Evolutionary conservation across 2,888 invertebrate species (phyloP).

Genomic region (Pyralis farinalis): DNA sequence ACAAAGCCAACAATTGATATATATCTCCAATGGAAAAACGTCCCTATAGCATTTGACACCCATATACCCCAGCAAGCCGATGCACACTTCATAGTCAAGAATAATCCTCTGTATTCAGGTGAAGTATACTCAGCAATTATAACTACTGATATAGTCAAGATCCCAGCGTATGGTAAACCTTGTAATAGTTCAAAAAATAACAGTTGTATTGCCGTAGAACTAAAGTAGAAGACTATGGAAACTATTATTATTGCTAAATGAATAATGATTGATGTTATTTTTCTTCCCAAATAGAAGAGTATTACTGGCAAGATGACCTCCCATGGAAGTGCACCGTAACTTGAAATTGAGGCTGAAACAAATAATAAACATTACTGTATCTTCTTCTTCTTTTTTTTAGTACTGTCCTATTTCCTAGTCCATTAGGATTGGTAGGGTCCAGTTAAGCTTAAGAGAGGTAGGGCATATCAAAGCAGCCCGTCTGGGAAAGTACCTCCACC

Average conservation of each 20-base stretch:
- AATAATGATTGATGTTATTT: constrained; percentile 14
- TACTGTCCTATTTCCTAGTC: no score
- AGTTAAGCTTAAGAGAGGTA: no score
- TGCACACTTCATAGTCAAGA: constrained; percentile 13
- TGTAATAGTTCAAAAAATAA: constrained; percentile 17
- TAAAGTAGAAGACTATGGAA: constrained; percentile 20
- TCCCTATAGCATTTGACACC: constrained; percentile 21
- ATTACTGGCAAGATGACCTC: constrained; percentile 16
- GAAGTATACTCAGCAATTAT: constrained; percentile 15
- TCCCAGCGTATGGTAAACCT: constrained; percentile 13
- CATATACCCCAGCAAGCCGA: constrained; percentile 12
- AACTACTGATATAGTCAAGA: constrained; percentile 13
- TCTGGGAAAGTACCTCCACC: no score
- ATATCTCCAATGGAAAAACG: constrained; percentile 21
- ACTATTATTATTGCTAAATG: constrained; percentile 11
- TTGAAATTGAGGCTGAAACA: constrained; percentile 20
- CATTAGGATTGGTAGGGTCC: no score
- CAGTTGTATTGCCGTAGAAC: constrained; percentile 13
- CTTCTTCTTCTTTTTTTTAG: no score
- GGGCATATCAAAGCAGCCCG: no score
- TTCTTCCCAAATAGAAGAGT: constrained; percentile 14
- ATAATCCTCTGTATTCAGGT: constrained; percentile 12
- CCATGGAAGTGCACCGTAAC: constrained; percentile 19
- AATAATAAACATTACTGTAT: not conserved
- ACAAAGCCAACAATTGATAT: constrained; percentile 15